These are phyloP conservation scores for Eolophus roseicapilla DNA, from an alignment of 2,113 vertebrate species.

Conservation along the genomic window DNA sequence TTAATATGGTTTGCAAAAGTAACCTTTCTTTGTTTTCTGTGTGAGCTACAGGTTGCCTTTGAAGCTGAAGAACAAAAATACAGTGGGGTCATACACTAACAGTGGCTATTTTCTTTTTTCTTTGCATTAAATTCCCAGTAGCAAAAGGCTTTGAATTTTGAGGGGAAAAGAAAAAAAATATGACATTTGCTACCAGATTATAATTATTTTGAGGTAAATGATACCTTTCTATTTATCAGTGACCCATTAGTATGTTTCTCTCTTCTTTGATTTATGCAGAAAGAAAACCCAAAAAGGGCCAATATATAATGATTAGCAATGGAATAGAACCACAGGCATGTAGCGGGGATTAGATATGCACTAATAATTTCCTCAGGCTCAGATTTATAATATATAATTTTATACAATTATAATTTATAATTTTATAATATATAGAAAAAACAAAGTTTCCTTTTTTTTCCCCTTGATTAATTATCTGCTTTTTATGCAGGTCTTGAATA, in stretches of 20 bases:
- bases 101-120: background rate
- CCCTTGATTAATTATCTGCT: slow-evolving; percentile 26
- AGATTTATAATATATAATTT: background rate
- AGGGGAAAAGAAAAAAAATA: background rate
- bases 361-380: slow-evolving; percentile 6
- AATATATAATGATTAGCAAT: background rate
- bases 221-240: background rate
- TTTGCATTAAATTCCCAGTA: background rate
- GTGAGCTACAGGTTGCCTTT: background rate
- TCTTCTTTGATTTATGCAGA: slow-evolving; percentile 6
- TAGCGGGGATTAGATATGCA: background rate
- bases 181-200: background rate
- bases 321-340: background rate
- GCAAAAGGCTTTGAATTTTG: background rate
- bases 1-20: slow-evolving; percentile 9
- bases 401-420: background rate
- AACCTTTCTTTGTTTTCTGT: slow-evolving; percentile 15
- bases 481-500: background rate
- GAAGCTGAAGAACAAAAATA: background rate
- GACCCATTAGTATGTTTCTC: background rate
- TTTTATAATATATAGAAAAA: background rate
- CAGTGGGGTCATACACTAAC: background rate
- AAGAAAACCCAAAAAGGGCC: background rate
- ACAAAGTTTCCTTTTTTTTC: background rate
- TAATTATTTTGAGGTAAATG: background rate